Percentiles rank a stretch among this genome's conserved stretches.
These are phyloP conservation scores for Andrena haemorrhoa DNA, from an alignment of 2,888 invertebrate species.

Conservation along the genomic window DNA sequence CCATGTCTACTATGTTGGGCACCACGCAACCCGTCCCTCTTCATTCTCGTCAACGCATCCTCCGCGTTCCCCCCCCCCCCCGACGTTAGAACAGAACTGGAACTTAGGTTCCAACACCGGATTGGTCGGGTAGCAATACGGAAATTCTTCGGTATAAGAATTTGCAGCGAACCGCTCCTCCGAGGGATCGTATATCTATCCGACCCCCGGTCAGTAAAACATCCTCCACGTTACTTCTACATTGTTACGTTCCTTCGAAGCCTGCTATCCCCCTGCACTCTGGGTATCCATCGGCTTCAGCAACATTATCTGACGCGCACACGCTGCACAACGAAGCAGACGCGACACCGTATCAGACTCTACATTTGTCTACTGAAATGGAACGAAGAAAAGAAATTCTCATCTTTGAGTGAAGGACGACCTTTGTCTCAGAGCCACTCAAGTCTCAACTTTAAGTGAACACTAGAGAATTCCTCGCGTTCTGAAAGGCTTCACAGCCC, in stretches of 20 bases:
- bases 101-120: conserved; percentile 58
- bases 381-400: too few relatives aligned
- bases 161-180: conserved; percentile 42
- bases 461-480: not conserved
- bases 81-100: conserved; percentile 7
- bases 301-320: not conserved
- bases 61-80: conserved; percentile 4
- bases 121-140: conserved; percentile 53
- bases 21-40: conserved; percentile 24
- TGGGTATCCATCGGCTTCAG: not conserved
- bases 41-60: conserved; percentile 36
- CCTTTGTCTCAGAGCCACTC: not conserved
- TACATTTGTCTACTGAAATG: too few relatives aligned
- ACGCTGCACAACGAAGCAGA: not conserved
- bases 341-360: not conserved
- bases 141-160: conserved; percentile 59
- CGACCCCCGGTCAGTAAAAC: conserved; percentile 29
- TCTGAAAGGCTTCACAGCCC: not conserved
- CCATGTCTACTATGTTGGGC: conserved; percentile 44
- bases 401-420: not conserved
- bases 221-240: conserved; percentile 20
- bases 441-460: conserved; percentile 11
- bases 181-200: conserved; percentile 46
- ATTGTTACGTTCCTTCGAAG: conserved; percentile 6
- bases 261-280: not conserved